phyloP scores from a whole-genome alignment of 2,797 vertebrate genomes.

The Galago senegalensis region DNA sequence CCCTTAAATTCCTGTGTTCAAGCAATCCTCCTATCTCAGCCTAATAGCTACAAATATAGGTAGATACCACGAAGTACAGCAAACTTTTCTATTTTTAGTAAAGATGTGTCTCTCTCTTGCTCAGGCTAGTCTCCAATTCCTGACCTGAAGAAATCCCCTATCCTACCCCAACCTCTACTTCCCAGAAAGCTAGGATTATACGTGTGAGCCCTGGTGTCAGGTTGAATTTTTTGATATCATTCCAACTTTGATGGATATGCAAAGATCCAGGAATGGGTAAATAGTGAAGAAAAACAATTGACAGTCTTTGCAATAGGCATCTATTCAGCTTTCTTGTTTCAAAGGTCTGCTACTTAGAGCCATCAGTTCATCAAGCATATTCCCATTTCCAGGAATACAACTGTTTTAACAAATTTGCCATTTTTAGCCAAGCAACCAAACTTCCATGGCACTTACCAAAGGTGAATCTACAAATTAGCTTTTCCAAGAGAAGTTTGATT shows the following conservation, averaged over 20 bases:
- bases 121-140: too few species aligned
- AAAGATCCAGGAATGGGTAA: background rate
- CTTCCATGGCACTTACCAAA: constrained; percentile 28
- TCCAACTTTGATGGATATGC: background rate
- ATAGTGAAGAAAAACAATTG: background rate
- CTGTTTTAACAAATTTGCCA: constrained; percentile 10
- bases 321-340: constrained; percentile 26
- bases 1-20: too few species aligned
- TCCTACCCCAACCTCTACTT: too few species aligned
- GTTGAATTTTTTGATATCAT: constrained; percentile 6
- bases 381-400: constrained; percentile 29
- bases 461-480: background rate
- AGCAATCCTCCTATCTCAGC: too few species aligned
- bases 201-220: too few species aligned
- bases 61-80: too few species aligned
- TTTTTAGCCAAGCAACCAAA: background rate
- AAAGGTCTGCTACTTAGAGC: constrained; percentile 30
- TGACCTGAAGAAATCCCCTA: too few species aligned
- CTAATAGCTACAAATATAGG: too few species aligned
- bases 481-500: background rate
- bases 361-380: constrained; percentile 22
- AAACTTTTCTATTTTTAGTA: too few species aligned
- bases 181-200: too few species aligned
- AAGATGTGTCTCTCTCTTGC: too few species aligned
- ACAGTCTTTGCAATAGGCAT: background rate